Percentiles rank a stretch among this genome's conserved stretches.
These are phyloP conservation scores for Phyllotis vaccarum DNA, from an alignment of 2,797 vertebrate species.

Conservation along the genomic window DNA sequence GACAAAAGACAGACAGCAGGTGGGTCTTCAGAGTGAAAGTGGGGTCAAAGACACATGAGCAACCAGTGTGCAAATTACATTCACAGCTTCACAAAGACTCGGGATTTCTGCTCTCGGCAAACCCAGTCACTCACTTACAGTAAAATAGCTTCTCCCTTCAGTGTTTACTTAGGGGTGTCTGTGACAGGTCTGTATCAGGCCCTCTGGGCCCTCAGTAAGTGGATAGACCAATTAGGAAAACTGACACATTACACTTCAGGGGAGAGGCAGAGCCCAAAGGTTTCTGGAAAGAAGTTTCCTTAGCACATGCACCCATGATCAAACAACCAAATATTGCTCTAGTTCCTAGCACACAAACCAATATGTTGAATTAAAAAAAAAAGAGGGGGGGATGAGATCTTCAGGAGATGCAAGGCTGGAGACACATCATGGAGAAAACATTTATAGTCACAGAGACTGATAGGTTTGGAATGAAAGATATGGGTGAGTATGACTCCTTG, in stretches of 20 bases:
- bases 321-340: background rate
- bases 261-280: background rate
- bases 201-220: background rate
- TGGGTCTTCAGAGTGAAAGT: background rate
- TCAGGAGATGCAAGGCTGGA: background rate
- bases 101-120: background rate
- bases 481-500: background rate
- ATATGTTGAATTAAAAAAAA: background rate
- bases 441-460: background rate
- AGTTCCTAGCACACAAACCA: background rate
- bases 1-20: background rate
- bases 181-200: background rate
- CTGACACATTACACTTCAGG: background rate
- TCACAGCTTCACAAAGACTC: background rate
- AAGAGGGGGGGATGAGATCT: background rate
- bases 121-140: background rate
- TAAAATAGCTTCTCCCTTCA: background rate
- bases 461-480: background rate
- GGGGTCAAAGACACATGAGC: background rate
- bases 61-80: background rate
- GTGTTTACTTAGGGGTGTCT: background rate
- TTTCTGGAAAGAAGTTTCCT: constrained; percentile 24
- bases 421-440: background rate
- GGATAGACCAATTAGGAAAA: background rate
- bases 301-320: background rate